These are phyloP conservation scores for Hozukius guyotensis DNA, from an alignment of 2,797 vertebrate genomes.

Conservation along the genomic window DNA sequence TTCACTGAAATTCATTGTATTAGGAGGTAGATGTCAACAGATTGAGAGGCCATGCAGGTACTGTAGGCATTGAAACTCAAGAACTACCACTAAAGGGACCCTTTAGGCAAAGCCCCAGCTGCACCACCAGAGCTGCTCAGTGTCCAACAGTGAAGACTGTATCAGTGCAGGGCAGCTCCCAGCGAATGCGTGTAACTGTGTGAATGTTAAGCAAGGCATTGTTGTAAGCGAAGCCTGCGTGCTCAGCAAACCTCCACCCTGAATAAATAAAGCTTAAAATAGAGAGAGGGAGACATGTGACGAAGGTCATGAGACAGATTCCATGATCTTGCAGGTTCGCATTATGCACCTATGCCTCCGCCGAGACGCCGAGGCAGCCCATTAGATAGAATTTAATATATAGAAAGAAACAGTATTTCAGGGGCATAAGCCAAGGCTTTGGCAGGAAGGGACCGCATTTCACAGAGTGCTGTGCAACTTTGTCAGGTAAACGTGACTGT, in stretches of 20 bases:
- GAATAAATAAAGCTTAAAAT: slow-evolving; percentile 73
- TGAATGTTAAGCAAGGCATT: slow-evolving; percentile 63
- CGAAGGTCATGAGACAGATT: slow-evolving; percentile 73
- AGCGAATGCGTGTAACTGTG: slow-evolving; percentile 25
- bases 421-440: slow-evolving; percentile 73
- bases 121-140: not conserved
- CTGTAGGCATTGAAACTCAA: not conserved
- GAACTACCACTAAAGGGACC: not conserved
- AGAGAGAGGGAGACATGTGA: slow-evolving; percentile 57
- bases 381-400: slow-evolving; percentile 77
- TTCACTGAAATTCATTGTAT: not conserved
- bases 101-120: slow-evolving; percentile 3
- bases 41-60: not conserved
- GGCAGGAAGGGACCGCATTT: slow-evolving; percentile 74
- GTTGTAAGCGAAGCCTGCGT: slow-evolving; percentile 44
- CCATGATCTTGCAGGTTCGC: slow-evolving; percentile 69
- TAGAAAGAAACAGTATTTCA: slow-evolving; percentile 77
- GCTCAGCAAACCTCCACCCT: slow-evolving; percentile 64
- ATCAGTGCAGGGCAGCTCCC: slow-evolving; percentile 26
- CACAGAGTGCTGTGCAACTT: slow-evolving; percentile 76
- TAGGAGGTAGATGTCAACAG: not conserved
- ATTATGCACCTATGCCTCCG: slow-evolving; percentile 43
- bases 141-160: slow-evolving; percentile 8
- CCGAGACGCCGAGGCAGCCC: slow-evolving; percentile 58
- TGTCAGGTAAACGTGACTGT: slow-evolving; percentile 81